Evolutionary conservation across 2,113 vertebrate genomes (phyloP).

Genomic region (Sinocyclocheilus maitianheensis): DNA sequence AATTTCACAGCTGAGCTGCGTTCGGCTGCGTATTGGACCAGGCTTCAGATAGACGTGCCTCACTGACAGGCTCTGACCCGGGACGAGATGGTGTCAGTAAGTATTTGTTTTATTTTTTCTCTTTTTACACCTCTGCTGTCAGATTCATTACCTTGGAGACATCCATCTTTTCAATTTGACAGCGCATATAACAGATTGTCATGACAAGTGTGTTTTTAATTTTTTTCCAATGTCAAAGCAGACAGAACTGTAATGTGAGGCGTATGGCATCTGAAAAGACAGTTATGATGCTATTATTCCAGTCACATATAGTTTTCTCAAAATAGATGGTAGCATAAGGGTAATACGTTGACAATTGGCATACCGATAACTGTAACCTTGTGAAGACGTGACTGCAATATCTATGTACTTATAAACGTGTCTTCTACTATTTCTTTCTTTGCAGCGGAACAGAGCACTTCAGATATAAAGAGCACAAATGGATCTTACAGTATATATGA

Average conservation of each 20-base stretch:
- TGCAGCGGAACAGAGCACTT: background rate
- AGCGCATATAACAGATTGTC: conserved; percentile 34
- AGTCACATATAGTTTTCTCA: conserved; percentile 6
- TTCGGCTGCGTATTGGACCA: conserved; percentile 55
- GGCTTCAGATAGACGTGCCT: conserved; percentile 60
- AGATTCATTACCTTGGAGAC: conserved; percentile 50
- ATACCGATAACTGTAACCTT: conserved; percentile 21
- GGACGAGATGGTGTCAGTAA: conserved; percentile 30
- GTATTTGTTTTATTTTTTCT: conserved; percentile 42
- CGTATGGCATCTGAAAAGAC: background rate
- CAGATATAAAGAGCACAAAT: background rate
- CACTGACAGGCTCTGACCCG: conserved; percentile 46
- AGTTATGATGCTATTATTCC: conserved; percentile 20
- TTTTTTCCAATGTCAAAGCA: conserved; percentile 42
- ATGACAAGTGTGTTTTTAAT: conserved; percentile 37
- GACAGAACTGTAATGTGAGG: conserved; percentile 19
- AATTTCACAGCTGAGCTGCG: conserved; percentile 76
- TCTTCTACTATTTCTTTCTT: background rate
- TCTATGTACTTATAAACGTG: background rate
- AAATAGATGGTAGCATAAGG: conserved; percentile 25
- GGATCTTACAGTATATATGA: background rate
- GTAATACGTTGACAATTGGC: conserved; percentile 32
- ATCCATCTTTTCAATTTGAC: conserved; percentile 54
- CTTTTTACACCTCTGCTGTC: conserved; percentile 17
- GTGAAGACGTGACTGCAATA: conserved; percentile 13